Conservation (phyloP, 37 sponge, comb jelly and placozoan species). For the Spongia lamella region DNA sequence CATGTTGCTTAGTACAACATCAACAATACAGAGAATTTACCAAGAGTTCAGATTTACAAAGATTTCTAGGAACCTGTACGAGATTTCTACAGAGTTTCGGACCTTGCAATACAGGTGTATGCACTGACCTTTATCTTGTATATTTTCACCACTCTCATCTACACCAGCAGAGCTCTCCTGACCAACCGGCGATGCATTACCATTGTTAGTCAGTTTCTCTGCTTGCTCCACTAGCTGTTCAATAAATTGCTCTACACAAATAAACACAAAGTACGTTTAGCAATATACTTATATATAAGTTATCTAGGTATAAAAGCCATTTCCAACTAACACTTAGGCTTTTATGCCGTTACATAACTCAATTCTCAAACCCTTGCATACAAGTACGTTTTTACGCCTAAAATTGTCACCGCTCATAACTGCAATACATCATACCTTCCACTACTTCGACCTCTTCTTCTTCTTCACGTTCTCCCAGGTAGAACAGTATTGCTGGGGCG, state of each 20-base stretch:
- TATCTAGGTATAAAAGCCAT: no score
- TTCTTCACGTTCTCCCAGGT: constrained; percentile 49
- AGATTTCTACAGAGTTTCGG: no score
- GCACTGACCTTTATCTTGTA: constrained; percentile 4
- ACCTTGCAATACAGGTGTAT: not conserved
- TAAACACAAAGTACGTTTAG: not conserved
- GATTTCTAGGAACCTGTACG: no score
- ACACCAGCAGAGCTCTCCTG: not conserved
- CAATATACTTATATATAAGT: not conserved
- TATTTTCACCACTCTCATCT: not conserved
- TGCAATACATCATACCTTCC: constrained; percentile 62
- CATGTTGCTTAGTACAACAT: no score
- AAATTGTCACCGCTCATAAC: no score
- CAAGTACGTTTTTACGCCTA: no score
- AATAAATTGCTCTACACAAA: constrained; percentile 59
- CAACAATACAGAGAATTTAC: no score
- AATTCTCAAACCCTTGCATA: no score
- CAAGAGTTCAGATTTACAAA: not conserved
- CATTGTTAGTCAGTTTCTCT: constrained; percentile 49
- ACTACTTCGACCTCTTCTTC: constrained; percentile 63
- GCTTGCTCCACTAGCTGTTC: constrained; percentile 78
- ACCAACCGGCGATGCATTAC: constrained; percentile 29
- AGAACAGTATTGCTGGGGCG: constrained; percentile 64
- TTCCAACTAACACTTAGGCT: no score
- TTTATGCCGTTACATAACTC: no score